Evolutionary conservation across 2,113 vertebrate genomes (phyloP).

Genomic region (Oncorhynchus kisutch): DNA sequence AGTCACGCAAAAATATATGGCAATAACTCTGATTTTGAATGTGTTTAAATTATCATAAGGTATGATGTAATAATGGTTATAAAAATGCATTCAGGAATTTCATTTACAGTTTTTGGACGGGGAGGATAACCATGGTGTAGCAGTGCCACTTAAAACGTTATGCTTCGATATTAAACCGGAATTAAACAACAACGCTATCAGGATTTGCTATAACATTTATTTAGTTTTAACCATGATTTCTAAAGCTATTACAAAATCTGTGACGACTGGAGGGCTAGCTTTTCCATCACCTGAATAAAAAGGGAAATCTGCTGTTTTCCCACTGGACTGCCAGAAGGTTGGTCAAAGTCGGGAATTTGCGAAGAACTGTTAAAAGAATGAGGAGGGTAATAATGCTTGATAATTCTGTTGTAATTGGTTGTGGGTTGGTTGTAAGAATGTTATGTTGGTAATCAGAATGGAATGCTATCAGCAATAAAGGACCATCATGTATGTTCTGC

Average conservation of each 20-base stretch:
- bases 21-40: slow-evolving; percentile 74
- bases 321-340: neutral
- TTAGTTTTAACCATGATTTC: neutral
- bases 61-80: slow-evolving; percentile 41
- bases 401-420: slow-evolving; percentile 21
- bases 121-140: slow-evolving; percentile 38
- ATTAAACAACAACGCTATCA: slow-evolving; percentile 47
- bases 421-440: slow-evolving; percentile 32
- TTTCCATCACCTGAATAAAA: neutral
- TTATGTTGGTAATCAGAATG: slow-evolving; percentile 20
- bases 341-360: neutral
- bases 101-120: slow-evolving; percentile 49
- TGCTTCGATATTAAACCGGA: slow-evolving; percentile 64
- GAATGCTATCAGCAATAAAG: slow-evolving; percentile 69
- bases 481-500: slow-evolving; percentile 68
- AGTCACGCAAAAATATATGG: slow-evolving; percentile 69
- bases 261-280: neutral
- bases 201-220: slow-evolving; percentile 20
- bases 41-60: slow-evolving; percentile 55
- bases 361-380: slow-evolving; percentile 27
- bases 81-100: slow-evolving; percentile 57
- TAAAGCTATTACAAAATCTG: neutral
- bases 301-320: neutral
- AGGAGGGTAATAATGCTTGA: slow-evolving; percentile 31
- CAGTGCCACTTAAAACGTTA: slow-evolving; percentile 43